Percentiles rank a stretch among this genome's conserved stretches.
Evolutionary conservation across 2,888 invertebrate genomes (phyloP).

Genomic region (Clunio marinus): DNA sequence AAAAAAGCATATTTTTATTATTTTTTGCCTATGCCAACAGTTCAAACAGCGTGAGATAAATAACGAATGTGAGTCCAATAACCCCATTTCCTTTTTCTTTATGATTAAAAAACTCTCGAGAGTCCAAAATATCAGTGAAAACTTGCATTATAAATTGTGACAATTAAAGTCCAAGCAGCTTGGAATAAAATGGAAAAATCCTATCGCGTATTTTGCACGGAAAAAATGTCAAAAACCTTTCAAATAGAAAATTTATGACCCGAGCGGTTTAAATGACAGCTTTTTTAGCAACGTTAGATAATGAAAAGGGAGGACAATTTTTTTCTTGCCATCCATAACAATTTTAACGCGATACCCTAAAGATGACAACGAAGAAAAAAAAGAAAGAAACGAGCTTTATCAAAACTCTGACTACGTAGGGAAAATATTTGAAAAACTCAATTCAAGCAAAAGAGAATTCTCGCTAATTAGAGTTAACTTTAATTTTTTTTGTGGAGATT

Average conservation of each 20-base stretch:
- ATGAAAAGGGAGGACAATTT: not conserved
- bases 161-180: conserved; percentile 31
- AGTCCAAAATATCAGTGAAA: too few relatives aligned
- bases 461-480: not conserved
- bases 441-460: not conserved
- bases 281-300: not conserved
- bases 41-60: too few relatives aligned
- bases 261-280: not conserved
- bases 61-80: too few relatives aligned
- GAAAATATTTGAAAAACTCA: not conserved
- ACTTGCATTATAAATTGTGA: not conserved
- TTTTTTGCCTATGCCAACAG: too few relatives aligned
- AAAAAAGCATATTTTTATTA: too few relatives aligned
- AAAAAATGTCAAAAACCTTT: conserved; percentile 10
- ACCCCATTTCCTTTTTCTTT: too few relatives aligned
- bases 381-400: conserved; percentile 3
- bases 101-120: too few relatives aligned
- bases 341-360: not conserved
- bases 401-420: not conserved
- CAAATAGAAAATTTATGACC: conserved; percentile 5
- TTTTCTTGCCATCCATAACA: conserved; percentile 9
- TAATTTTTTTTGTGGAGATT: not conserved
- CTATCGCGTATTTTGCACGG: too few relatives aligned
- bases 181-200: not conserved
- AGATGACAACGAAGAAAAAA: conserved; percentile 1